Percentiles rank a stretch among this genome's conserved stretches.
These are phyloP conservation scores for Rhodophaea formosa DNA, from an alignment of 2,888 invertebrate genomes.

Conservation along the genomic window DNA sequence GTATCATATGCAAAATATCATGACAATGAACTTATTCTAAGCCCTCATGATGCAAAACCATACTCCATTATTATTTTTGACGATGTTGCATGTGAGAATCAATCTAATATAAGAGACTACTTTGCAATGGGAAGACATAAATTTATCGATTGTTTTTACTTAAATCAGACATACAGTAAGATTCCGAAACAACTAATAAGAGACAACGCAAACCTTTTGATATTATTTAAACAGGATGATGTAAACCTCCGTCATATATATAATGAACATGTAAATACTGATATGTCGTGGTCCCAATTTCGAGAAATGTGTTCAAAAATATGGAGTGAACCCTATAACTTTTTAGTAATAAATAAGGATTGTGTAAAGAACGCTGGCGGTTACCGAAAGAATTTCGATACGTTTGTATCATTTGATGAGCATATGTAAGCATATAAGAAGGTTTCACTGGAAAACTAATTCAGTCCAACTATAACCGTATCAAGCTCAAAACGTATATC, in stretches of 20 bases:
- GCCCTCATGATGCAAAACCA: neutral
- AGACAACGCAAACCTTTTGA: neutral
- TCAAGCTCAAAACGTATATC: too few species aligned
- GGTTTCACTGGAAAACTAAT: too few species aligned
- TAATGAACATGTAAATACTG: neutral
- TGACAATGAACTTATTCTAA: neutral
- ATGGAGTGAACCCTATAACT: neutral
- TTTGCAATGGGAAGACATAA: neutral
- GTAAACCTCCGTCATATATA: neutral
- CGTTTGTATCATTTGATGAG: neutral
- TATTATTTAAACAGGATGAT: constrained; percentile 1
- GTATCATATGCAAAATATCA: neutral
- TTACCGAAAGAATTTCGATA: neutral
- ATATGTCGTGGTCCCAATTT: neutral
- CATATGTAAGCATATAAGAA: too few species aligned
- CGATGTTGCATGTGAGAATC: neutral
- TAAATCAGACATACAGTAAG: neutral
- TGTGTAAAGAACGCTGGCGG: neutral
- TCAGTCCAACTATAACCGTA: too few species aligned
- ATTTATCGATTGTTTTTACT: neutral
- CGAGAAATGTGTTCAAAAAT: neutral
- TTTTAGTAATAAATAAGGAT: neutral
- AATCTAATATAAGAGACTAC: neutral
- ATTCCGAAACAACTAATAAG: neutral
- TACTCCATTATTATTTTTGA: neutral